Evolutionary conservation across 1,140 invertebrate genomes (phyloP).

Genomic region (Rhysida immarginata): DNA sequence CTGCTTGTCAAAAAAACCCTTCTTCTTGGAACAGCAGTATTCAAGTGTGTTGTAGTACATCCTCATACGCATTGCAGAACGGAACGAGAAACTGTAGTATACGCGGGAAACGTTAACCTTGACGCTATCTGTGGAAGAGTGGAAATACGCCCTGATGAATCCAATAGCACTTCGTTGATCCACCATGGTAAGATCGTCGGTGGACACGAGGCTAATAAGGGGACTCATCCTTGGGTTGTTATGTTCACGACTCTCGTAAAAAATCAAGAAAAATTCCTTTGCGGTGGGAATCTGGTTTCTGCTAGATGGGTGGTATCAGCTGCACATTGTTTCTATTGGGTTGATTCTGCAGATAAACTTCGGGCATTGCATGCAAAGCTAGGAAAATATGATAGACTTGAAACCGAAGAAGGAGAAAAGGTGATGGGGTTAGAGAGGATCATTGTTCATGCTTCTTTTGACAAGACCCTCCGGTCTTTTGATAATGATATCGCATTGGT

Average conservation of each 20-base stretch:
- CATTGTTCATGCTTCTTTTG: conserved; percentile 14
- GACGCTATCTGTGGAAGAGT: not conserved
- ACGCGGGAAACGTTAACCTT: not conserved
- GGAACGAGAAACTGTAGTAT: not conserved
- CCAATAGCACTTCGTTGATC: not conserved
- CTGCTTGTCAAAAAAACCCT: not conserved
- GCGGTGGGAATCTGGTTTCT: conserved; percentile 37
- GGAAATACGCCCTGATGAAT: not conserved
- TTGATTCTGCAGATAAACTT: not conserved
- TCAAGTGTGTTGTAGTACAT: not conserved
- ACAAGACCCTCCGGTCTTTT: conserved; percentile 9
- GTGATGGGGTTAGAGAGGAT: conserved; percentile 9
- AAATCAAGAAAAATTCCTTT: conserved; percentile 24
- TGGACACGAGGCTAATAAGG: not conserved
- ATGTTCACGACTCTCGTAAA: not conserved
- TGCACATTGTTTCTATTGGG: conserved; percentile 33
- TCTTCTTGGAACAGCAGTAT: not conserved
- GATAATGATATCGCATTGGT: conserved; percentile 16
- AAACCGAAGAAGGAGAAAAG: conserved; percentile 4
- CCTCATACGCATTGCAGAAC: not conserved
- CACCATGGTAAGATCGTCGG: conserved; percentile 8
- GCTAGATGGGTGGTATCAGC: conserved; percentile 36
- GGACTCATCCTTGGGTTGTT: conserved; percentile 7
- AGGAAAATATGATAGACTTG: conserved; percentile 14
- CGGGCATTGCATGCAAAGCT: conserved; percentile 11